Conservation (phyloP, 2,113 vertebrate genomes). For the Tauraco erythrolophus region DNA sequence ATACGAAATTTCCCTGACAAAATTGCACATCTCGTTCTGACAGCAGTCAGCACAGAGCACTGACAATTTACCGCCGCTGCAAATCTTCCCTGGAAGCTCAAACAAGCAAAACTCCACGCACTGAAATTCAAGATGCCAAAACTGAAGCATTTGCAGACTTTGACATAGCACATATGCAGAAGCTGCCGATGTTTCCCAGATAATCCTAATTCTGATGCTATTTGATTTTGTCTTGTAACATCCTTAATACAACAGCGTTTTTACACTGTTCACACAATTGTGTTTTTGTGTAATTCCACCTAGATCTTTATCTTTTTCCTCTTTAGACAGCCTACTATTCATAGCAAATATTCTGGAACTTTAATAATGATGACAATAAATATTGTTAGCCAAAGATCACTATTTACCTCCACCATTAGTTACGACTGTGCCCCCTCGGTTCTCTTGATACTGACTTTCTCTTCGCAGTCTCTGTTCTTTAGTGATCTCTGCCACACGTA, state of each 20-base stretch:
- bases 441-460: slow-evolving; percentile 83
- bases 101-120: not conserved
- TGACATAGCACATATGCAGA: not conserved
- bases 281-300: not conserved
- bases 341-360: not conserved
- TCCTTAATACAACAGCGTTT: not conserved
- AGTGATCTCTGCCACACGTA: slow-evolving; percentile 87
- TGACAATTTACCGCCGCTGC: not conserved
- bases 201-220: not conserved
- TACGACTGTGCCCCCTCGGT: slow-evolving; percentile 69
- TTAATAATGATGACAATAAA: not conserved
- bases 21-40: fast-evolving
- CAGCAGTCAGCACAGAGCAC: not conserved
- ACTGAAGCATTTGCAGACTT: not conserved
- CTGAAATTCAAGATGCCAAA: not conserved
- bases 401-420: slow-evolving; percentile 90
- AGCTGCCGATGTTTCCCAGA: not conserved
- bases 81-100: not conserved
- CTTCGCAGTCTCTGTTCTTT: slow-evolving; percentile 86
- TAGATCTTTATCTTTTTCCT: not conserved
- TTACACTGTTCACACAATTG: not conserved
- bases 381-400: not conserved
- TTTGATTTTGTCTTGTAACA: not conserved
- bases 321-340: not conserved
- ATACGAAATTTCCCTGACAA: not conserved